Percentiles rank a stretch among this genome's conserved stretches.
These are phyloP conservation scores for Cynocephalus volans DNA, from an alignment of 2,113 vertebrate species.

Conservation along the genomic window DNA sequence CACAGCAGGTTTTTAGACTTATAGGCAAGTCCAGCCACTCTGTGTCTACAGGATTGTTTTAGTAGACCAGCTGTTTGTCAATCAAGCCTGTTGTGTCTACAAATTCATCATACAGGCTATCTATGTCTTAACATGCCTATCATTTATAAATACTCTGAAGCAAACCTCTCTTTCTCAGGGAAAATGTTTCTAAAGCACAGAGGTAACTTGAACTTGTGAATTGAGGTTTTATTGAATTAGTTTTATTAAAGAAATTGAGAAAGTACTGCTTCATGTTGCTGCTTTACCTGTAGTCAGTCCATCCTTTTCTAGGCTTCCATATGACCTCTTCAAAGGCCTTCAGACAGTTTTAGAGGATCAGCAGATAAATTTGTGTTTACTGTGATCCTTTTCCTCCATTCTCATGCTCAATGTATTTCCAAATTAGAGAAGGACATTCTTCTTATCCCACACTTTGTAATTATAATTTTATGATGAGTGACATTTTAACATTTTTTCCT, in stretches of 20 bases:
- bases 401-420: constrained; percentile 22
- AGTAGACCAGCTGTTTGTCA: neutral
- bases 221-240: neutral
- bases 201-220: neutral
- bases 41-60: neutral
- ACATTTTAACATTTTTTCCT: constrained; percentile 14
- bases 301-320: neutral
- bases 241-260: constrained; percentile 35
- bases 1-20: neutral
- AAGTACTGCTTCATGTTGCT: neutral
- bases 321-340: neutral
- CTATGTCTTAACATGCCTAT: neutral
- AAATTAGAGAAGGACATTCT: constrained; percentile 38
- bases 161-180: neutral
- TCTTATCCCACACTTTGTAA: constrained; percentile 5
- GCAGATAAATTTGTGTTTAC: neutral
- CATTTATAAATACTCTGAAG: neutral
- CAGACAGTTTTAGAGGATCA: neutral
- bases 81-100: neutral
- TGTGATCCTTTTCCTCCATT: constrained; percentile 1
- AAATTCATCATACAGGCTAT: constrained; percentile 15
- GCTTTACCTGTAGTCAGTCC: neutral
- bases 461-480: constrained; percentile 24
- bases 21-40: neutral
- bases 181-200: neutral